phyloP scores from a whole-genome alignment of 2,113 vertebrate genomes.

The Callipepla californica region DNA sequence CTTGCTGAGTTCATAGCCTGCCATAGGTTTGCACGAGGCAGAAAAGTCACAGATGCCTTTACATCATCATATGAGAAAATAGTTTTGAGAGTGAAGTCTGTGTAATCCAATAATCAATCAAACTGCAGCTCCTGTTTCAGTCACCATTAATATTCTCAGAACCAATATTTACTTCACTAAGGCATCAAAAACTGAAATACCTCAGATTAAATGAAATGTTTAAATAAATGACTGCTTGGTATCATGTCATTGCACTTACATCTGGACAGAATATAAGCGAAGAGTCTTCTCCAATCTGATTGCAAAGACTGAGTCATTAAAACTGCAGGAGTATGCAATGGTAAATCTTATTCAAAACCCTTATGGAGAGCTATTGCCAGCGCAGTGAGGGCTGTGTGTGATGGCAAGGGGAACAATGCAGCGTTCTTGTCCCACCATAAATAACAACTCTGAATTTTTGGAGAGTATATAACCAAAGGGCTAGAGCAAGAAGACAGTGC shows the following conservation, averaged over 20 bases:
- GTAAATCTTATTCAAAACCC: not conserved
- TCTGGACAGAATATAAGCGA: not conserved
- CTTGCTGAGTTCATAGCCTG: not conserved
- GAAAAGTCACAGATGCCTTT: not conserved
- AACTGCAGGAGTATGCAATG: not conserved
- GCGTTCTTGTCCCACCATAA: not conserved
- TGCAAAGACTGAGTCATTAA: not conserved
- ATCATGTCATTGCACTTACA: not conserved
- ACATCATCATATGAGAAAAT: not conserved
- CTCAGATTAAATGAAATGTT: slow-evolving; percentile 25
- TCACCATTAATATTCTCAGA: slow-evolving; percentile 4
- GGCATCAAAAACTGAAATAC: not conserved
- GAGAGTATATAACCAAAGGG: fast-evolving
- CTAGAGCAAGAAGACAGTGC: not conserved
- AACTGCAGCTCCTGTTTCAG: not conserved
- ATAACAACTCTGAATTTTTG: not conserved
- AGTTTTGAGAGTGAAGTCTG: not conserved
- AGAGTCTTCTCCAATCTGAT: not conserved
- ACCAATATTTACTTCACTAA: not conserved
- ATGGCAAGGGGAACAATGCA: not conserved
- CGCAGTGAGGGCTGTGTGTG: fast-evolving
- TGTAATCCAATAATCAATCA: slow-evolving; percentile 14
- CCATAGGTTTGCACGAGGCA: not conserved
- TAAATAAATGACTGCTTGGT: not conserved
- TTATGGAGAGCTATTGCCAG: not conserved